Percentiles rank a stretch among this genome's conserved stretches.
Evolutionary conservation across 2,797 vertebrate species (phyloP).

Genomic region (Saxicola maurus): DNA sequence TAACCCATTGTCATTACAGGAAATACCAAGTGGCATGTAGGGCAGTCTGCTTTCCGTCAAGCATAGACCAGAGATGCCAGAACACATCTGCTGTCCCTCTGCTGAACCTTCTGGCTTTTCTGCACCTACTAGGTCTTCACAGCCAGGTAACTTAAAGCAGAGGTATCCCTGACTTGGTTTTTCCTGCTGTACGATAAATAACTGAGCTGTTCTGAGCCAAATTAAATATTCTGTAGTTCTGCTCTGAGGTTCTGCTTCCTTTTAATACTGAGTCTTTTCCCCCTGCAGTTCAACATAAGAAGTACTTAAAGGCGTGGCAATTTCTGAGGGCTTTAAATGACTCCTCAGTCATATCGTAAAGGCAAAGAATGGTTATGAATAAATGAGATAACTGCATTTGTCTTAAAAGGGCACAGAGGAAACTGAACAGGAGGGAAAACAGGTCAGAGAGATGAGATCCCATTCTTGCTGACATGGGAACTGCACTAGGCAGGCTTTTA

Average conservation of each 20-base stretch:
- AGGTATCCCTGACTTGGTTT: background rate
- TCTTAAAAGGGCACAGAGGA: background rate
- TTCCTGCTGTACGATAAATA: background rate
- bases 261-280: background rate
- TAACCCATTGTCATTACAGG: background rate
- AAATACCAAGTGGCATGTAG: rapidly evolving
- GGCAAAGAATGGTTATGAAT: background rate
- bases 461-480: background rate
- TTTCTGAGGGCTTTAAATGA: background rate
- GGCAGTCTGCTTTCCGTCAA: background rate
- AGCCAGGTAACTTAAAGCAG: background rate
- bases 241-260: background rate
- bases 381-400: background rate
- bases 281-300: background rate
- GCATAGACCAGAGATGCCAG: background rate
- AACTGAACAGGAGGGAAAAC: background rate
- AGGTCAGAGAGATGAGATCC: no score
- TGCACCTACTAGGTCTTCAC: background rate
- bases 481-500: background rate
- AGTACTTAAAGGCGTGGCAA: background rate
- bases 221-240: background rate
- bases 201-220: background rate
- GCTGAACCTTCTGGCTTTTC: background rate
- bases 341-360: background rate
- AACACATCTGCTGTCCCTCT: background rate